Evolutionary conservation across 2,888 invertebrate species (phyloP), one percentile per base, ranked within the genome.

Genomic region (Apeira syringaria): DNA sequence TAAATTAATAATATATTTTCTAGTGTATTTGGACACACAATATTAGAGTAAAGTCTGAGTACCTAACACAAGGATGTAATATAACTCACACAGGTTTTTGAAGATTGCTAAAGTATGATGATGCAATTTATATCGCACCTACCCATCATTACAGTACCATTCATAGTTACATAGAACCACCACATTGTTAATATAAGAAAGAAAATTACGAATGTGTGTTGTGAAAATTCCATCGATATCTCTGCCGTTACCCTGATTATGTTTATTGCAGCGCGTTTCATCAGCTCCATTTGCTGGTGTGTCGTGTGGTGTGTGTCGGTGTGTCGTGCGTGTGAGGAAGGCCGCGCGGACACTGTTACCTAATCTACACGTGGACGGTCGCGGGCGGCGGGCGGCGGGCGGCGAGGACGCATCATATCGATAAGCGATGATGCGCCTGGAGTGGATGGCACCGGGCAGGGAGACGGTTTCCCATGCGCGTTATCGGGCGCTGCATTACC

Each of bases 401-500:
- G 7, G 20, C 5, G 20, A 2, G 7, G 7, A 20, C 7, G 7
- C 7, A 20, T 30, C 26, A 20, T 7, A 20, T 30, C 31, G 35
- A 17, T 13, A n/a, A n/a, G 9, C 17, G 12, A 20, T 26, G 20
- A 26, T 20, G 24, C 15, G 26, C 12, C 42, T 39, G 42, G 26
- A 42, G 36, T 42, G 34, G 26, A 30, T 58, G 64, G 61, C 61
- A 63, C 65, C 63, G 63, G 55, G 41, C 51, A 53, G 37, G 53
- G 62, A 71, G 76, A 74, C 76, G 65, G 61, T 68, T 80, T 75
- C 79, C 78, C 79, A 75, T 60, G 66, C 67, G 48, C 53, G 68
- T 76, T 76, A 77, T 74, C 74, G 66, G 67, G 70, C 12, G 78
- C 77, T 68, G 69, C 67, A 67, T 69, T 70, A 71, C 67, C 50